Evolutionary conservation across 1,140 invertebrate species (phyloP).

Genomic region (Bombus affinis): DNA sequence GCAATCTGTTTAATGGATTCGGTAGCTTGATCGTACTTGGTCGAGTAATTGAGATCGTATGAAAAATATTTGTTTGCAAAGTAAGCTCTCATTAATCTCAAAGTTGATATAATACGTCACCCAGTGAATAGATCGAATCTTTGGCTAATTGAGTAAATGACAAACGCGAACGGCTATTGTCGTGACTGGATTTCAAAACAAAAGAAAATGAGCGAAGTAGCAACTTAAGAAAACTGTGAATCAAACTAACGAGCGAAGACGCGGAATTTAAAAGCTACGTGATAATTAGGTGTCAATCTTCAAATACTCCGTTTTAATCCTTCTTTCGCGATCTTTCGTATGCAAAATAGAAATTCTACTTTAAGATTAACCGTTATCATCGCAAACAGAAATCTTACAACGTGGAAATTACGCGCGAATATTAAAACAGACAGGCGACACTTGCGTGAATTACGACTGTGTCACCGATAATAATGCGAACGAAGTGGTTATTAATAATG

Average conservation of each 20-base stretch:
- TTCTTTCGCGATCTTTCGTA: neutral
- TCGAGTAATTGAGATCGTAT: neutral
- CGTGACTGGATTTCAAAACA: neutral
- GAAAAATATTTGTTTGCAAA: constrained; percentile 32
- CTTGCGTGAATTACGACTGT: constrained; percentile 31
- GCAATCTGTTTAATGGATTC: constrained; percentile 43
- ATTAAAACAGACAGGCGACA: constrained; percentile 38
- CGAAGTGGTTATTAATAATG: constrained; percentile 37
- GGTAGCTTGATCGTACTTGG: neutral
- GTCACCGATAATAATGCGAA: constrained; percentile 26
- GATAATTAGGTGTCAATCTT: neutral
- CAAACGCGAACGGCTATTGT: neutral
- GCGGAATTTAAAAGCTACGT: neutral
- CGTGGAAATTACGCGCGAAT: neutral
- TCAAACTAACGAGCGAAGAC: neutral
- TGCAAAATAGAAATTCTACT: neutral
- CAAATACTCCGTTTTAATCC: neutral
- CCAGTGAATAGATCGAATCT: neutral
- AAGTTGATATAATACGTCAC: neutral
- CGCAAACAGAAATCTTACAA: too few relatives aligned
- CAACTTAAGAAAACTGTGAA: constrained; percentile 19
- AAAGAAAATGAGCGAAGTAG: constrained; percentile 34
- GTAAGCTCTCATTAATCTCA: neutral
- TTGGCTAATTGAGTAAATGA: constrained; percentile 18
- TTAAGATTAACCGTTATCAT: neutral